Conservation (phyloP, 1,140 invertebrate species). For the Chionoecetes opilio region DNA sequence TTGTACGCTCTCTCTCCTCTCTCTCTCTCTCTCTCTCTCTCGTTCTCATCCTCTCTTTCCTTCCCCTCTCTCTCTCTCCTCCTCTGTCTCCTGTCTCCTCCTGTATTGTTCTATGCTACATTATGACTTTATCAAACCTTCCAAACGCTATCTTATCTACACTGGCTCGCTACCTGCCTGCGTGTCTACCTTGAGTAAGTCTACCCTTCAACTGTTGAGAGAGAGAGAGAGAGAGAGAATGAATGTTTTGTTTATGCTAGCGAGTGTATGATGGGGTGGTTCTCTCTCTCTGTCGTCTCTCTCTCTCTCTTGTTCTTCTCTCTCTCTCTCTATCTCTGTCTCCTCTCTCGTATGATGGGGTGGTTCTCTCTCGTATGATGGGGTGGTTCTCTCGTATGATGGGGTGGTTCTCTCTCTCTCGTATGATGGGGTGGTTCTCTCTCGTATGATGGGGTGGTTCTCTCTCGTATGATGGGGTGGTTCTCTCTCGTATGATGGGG, state of each 20-base stretch:
- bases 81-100: background rate
- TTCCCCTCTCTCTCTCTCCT: constrained; percentile 58
- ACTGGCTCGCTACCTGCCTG: background rate
- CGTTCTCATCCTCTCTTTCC: constrained; percentile 54
- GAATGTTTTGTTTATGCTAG: background rate
- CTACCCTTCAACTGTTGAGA: background rate
- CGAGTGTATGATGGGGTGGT: no score
- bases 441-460: no score
- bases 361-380: no score
- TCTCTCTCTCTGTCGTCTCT: no score
- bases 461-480: no score
- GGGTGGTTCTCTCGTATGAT: no score
- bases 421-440: no score
- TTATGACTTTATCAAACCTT: background rate
- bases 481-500: no score
- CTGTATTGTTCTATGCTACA: background rate
- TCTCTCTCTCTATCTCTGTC: no score
- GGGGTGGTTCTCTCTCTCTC: no score
- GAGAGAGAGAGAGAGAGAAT: constrained; percentile 17
- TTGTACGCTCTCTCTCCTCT: constrained; percentile 46
- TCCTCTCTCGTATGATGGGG: no score
- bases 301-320: no score
- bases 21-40: constrained; percentile 61
- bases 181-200: background rate
- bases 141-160: constrained; percentile 28